Evolutionary conservation across 2,113 vertebrate genomes (phyloP).

Genomic region (Neogale vison): DNA sequence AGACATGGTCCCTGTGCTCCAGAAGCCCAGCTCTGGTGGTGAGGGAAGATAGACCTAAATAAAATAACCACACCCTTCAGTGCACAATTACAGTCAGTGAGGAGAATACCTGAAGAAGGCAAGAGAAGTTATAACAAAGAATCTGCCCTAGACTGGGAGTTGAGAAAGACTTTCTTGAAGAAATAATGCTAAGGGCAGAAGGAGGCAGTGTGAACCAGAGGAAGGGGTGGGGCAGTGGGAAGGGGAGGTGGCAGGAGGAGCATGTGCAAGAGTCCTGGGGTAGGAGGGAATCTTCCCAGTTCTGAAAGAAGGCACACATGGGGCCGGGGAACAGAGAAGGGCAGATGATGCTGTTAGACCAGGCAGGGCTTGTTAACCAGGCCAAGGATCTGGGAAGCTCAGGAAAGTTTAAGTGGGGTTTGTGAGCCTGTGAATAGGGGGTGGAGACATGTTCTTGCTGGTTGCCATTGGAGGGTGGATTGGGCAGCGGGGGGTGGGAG

Average conservation of each 20-base stretch:
- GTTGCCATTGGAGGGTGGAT: neutral
- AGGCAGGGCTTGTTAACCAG: neutral
- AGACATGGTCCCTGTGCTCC: neutral
- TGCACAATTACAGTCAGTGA: neutral
- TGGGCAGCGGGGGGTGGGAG: neutral
- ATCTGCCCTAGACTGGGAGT: neutral
- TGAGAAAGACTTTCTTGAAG: neutral
- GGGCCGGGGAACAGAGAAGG: neutral
- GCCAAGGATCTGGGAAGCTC: neutral
- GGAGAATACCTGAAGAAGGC: neutral
- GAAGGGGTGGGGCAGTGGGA: neutral
- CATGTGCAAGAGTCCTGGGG: neutral
- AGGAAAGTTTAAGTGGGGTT: neutral
- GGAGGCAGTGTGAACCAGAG: neutral
- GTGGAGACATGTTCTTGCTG: neutral
- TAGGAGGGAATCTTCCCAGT: neutral
- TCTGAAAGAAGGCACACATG: neutral
- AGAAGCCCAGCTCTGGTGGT: neutral
- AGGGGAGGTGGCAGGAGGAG: neutral
- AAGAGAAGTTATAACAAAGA: neutral
- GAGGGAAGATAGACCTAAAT: neutral
- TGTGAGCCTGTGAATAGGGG: neutral
- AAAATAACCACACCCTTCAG: neutral
- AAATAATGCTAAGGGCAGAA: neutral
- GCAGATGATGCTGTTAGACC: neutral